phyloP scores from a whole-genome alignment of 2,797 vertebrate genomes.

The Falco novaeseelandiae region DNA sequence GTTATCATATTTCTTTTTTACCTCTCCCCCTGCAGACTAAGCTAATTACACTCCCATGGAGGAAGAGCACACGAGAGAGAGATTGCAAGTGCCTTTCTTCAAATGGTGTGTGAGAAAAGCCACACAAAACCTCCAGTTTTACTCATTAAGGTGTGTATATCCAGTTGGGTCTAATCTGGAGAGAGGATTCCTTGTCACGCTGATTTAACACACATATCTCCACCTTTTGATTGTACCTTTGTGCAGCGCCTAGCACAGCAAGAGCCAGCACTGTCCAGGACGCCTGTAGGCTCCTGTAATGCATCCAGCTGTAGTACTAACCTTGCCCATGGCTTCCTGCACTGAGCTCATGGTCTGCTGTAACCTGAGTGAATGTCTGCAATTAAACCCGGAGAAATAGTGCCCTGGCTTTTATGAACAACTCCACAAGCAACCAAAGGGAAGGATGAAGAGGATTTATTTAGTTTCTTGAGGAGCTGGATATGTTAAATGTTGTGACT shows the following conservation, averaged over 20 bases:
- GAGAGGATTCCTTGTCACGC: background rate
- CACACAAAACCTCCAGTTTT: background rate
- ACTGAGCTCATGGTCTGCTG: background rate
- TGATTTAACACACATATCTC: background rate
- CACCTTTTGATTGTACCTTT: background rate
- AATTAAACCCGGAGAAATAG: constrained; percentile 46
- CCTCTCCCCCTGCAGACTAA: background rate
- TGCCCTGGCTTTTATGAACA: constrained; percentile 9
- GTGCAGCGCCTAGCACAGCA: background rate
- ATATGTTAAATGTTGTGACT: constrained; percentile 58
- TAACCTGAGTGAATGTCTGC: background rate
- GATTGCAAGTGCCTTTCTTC: background rate
- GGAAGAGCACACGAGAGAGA: background rate
- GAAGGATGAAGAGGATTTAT: constrained; percentile 32
- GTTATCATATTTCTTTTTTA: background rate
- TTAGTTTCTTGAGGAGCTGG: constrained; percentile 61
- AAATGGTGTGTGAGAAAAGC: background rate
- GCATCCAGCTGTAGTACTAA: background rate
- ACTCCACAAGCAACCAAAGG: background rate
- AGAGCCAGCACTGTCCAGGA: background rate
- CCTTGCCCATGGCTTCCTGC: background rate
- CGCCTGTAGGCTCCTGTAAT: background rate
- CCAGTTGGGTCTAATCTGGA: background rate
- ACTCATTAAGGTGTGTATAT: background rate
- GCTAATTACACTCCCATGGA: background rate